A percentile compares a stretch with the other conserved stretches of the same genome.
phyloP scores from a whole-genome alignment of 2,113 vertebrate genomes.

The Indicator indicator region DNA sequence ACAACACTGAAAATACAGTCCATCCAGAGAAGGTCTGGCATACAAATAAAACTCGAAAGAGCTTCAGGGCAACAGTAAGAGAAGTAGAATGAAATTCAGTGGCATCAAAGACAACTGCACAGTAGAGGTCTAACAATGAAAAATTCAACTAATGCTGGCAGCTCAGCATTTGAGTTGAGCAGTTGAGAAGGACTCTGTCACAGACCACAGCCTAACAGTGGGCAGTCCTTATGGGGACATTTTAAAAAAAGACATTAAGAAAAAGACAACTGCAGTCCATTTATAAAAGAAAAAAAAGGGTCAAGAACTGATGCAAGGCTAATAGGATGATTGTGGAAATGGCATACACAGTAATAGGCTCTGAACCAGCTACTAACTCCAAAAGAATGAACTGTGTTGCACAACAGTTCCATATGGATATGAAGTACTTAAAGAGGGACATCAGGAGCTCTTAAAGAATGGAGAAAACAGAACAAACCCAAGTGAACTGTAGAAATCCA shows the following conservation, averaged over 20 bases:
- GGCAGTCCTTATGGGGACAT: background rate
- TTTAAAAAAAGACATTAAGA: background rate
- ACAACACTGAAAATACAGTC: background rate
- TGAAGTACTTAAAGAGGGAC: background rate
- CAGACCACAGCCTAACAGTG: background rate
- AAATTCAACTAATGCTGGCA: background rate
- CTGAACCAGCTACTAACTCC: background rate
- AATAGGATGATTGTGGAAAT: background rate
- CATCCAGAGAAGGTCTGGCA: background rate
- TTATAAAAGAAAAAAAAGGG: background rate
- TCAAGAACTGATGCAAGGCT: background rate
- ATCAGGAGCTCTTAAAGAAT: background rate
- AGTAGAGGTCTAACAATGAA: background rate
- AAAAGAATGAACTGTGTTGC: background rate
- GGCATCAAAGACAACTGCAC: background rate
- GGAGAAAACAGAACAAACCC: background rate
- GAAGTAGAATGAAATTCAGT: background rate
- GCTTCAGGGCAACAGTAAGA: background rate
- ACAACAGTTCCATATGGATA: background rate
- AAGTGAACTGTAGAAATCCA: background rate
- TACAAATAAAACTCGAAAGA: background rate
- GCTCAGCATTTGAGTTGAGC: background rate
- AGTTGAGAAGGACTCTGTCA: background rate
- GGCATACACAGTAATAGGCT: background rate
- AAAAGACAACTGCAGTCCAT: background rate